Evolutionary conservation across 37 sponge, comb jelly and placozoan genomes (phyloP).

Genomic region (Spongilla lacustris): DNA sequence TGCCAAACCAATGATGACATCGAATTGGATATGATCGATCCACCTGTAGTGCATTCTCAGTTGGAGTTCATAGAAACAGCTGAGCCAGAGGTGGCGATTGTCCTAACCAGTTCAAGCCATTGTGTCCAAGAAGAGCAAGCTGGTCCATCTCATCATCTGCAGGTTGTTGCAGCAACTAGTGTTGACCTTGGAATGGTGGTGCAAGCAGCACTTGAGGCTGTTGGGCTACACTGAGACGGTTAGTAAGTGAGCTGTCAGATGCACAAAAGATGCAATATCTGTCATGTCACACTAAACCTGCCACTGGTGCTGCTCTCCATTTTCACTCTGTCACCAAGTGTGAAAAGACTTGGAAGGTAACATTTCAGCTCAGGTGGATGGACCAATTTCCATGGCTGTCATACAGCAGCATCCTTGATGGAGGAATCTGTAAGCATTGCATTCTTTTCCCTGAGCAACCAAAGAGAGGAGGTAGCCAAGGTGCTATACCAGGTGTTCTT

Average conservation of each 20-base stretch:
- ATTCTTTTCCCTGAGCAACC: conserved; percentile 7
- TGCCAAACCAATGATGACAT: too few relatives aligned
- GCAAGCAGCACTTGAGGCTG: conserved; percentile 23
- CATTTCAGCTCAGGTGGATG: conserved; percentile 8
- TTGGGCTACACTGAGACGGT: conserved; percentile 18
- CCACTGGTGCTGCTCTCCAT: conserved; percentile 8
- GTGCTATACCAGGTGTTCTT: conserved; percentile 10
- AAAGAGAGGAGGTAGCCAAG: conserved; percentile 23
- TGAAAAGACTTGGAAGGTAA: conserved; percentile 2
- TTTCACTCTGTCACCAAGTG: conserved; percentile 25
- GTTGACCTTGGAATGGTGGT: conserved; percentile 5
- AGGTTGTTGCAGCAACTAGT: too few relatives aligned
- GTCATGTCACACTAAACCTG: conserved; percentile 16
- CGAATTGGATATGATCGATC: too few relatives aligned
- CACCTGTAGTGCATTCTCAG: too few relatives aligned
- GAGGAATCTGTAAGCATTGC: conserved; percentile 13
- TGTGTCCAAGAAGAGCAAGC: too few relatives aligned
- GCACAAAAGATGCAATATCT: conserved; percentile 29
- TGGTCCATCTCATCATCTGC: too few relatives aligned
- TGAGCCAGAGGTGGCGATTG: too few relatives aligned
- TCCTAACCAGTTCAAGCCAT: too few relatives aligned
- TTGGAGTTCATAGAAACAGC: too few relatives aligned
- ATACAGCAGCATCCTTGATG: conserved; percentile 14
- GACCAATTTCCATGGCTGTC: conserved; percentile 34
- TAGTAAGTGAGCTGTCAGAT: conserved; percentile 18